A percentile compares a stretch with the other conserved stretches of the same genome.
These are phyloP conservation scores for Leptonema lineaticorne DNA, from an alignment of 1,140 invertebrate species.

Conservation along the genomic window DNA sequence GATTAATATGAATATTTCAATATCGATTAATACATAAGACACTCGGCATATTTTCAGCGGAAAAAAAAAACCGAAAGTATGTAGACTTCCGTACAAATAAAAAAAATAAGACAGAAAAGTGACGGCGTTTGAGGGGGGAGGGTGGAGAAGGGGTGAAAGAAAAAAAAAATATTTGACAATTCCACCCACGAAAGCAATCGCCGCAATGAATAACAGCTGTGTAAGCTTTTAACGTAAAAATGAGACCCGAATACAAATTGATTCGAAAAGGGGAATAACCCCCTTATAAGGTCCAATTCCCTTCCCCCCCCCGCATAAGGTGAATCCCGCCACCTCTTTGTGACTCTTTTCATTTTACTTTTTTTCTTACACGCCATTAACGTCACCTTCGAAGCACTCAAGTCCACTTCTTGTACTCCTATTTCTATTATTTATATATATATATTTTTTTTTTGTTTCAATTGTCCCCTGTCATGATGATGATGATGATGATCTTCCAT, in stretches of 20 bases:
- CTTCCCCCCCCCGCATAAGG: constrained; percentile 23
- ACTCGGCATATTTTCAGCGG: too few species aligned
- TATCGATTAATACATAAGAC: too few species aligned
- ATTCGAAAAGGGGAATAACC: constrained; percentile 21
- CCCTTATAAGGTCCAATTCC: constrained; percentile 16
- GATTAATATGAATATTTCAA: too few species aligned
- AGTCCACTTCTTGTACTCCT: constrained; percentile 16
- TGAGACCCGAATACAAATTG: constrained; percentile 40
- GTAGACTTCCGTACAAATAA: too few species aligned
- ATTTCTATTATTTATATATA: too few species aligned
- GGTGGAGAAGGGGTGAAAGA: neutral
- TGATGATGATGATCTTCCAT: too few species aligned
- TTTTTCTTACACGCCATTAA: constrained; percentile 20
- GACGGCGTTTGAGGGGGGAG: neutral
- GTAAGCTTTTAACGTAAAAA: constrained; percentile 38
- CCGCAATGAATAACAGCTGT: constrained; percentile 41
- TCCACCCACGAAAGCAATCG: constrained; percentile 40
- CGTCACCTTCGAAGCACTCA: constrained; percentile 12
- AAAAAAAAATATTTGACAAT: constrained; percentile 39
- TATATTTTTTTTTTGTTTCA: too few species aligned
- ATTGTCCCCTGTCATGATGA: constrained; percentile 15
- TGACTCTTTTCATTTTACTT: too few species aligned
- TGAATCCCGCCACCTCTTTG: too few species aligned
- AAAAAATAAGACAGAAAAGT: too few species aligned
- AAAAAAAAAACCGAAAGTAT: too few species aligned